phyloP scores from a whole-genome alignment of 1,140 invertebrate genomes.

The Hydropsyche tenuis region DNA sequence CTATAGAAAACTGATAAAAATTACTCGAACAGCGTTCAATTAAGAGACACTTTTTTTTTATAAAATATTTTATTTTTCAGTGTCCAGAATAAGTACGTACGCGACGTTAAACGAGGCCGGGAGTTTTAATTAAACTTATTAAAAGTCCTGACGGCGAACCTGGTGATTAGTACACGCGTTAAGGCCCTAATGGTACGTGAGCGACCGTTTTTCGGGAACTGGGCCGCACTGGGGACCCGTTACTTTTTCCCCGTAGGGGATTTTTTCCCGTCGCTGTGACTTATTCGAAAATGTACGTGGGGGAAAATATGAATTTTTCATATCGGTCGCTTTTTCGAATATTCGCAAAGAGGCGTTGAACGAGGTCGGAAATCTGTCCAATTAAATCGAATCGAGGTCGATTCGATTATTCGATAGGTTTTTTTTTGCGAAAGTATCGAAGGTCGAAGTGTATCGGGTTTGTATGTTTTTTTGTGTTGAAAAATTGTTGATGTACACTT shows the following conservation, averaged over 20 bases:
- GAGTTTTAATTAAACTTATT: constrained; percentile 38
- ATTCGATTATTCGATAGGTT: too few relatives aligned
- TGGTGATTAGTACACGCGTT: constrained; percentile 32
- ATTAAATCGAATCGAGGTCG: too few relatives aligned
- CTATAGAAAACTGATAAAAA: constrained; percentile 16
- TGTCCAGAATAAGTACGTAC: neutral
- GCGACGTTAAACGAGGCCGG: neutral
- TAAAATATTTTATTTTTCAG: constrained; percentile 1
- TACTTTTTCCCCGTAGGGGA: neutral
- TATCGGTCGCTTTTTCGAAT: too few relatives aligned
- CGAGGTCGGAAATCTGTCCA: too few relatives aligned
- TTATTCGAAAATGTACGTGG: too few relatives aligned
- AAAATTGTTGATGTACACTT: too few relatives aligned
- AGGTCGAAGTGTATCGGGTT: too few relatives aligned
- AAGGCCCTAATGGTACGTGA: constrained; percentile 31
- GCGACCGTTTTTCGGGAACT: constrained; percentile 22
- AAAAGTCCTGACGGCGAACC: constrained; percentile 25
- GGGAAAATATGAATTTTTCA: too few relatives aligned
- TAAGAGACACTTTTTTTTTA: neutral
- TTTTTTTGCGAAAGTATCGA: too few relatives aligned
- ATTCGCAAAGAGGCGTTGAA: too few relatives aligned
- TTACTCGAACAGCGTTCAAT: constrained; percentile 20
- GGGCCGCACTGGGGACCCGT: neutral
- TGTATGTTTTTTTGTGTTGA: too few relatives aligned
- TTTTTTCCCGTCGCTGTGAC: too few relatives aligned